phyloP scores from a whole-genome alignment of 2,888 invertebrate genomes.

The Temnothorax rugatulus region DNA sequence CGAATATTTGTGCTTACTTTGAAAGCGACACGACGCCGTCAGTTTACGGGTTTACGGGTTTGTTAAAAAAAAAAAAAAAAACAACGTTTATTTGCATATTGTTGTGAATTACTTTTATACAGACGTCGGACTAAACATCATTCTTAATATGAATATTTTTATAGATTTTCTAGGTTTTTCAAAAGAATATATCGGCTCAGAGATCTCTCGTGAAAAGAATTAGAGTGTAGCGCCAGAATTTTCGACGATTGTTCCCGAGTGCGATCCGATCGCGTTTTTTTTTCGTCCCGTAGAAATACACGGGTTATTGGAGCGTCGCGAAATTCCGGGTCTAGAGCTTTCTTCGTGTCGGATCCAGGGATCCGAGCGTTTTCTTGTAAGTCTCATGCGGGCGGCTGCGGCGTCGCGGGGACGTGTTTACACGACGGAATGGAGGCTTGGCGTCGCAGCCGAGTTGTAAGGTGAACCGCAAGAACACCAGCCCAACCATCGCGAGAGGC shows the following conservation, averaged over 20 bases:
- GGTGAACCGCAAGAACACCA: constrained; percentile 73
- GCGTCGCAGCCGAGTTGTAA: constrained; percentile 63
- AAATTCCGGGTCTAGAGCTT: constrained; percentile 23
- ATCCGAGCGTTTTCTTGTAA: constrained; percentile 61
- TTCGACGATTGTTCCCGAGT: constrained; percentile 5
- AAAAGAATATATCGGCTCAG: neutral
- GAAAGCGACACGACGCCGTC: constrained; percentile 1
- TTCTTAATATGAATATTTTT: neutral
- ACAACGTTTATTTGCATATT: neutral
- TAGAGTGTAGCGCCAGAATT: neutral
- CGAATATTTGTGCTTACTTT: constrained; percentile 20
- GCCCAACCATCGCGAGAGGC: constrained; percentile 73
- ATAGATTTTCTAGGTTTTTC: neutral
- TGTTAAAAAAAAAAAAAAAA: neutral
- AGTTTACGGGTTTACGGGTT: neutral
- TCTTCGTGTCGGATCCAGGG: constrained; percentile 13
- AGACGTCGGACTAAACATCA: neutral
- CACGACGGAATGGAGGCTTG: constrained; percentile 67
- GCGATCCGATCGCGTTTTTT: neutral
- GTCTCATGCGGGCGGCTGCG: constrained; percentile 35
- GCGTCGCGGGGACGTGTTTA: constrained; percentile 69
- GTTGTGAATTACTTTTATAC: neutral
- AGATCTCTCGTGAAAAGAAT: neutral
- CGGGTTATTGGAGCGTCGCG: constrained; percentile 43
- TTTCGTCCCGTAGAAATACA: constrained; percentile 7